Conservation (phyloP, 1,140 invertebrate genomes). For the Sycophaga agraensis region DNA sequence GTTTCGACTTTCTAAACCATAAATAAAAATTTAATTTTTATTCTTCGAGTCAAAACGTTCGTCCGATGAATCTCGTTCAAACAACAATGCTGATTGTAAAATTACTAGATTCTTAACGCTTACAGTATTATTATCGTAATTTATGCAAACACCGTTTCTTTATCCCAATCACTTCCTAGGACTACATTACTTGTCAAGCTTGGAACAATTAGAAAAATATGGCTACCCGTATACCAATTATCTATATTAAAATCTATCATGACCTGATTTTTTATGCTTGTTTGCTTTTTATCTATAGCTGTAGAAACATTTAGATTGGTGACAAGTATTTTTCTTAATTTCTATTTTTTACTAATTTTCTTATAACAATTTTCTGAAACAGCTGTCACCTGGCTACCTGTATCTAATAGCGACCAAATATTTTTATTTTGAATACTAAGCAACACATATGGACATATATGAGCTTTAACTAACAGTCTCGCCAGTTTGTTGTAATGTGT, state of each 20-base stretch:
- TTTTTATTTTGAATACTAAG: neutral
- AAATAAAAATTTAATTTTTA: neutral
- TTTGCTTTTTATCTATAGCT: neutral
- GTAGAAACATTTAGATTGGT: neutral
- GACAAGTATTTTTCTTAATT: neutral
- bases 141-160: neutral
- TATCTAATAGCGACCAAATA: neutral
- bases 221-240: neutral
- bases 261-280: neutral
- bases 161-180: neutral
- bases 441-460: neutral
- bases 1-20: neutral
- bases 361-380: neutral
- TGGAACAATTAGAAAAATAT: neutral
- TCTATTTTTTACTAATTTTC: neutral
- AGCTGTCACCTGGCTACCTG: neutral
- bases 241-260: too few relatives aligned
- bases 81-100: too few relatives aligned
- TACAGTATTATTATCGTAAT: neutral
- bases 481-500: too few relatives aligned
- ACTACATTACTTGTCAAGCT: neutral
- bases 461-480: too few relatives aligned
- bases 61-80: neutral
- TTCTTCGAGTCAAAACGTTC: neutral
- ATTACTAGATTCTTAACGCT: neutral